A percentile compares a stretch with the other conserved stretches of the same genome.
Evolutionary conservation across 1,140 invertebrate species (phyloP).

Genomic region (Asobara japonica): DNA sequence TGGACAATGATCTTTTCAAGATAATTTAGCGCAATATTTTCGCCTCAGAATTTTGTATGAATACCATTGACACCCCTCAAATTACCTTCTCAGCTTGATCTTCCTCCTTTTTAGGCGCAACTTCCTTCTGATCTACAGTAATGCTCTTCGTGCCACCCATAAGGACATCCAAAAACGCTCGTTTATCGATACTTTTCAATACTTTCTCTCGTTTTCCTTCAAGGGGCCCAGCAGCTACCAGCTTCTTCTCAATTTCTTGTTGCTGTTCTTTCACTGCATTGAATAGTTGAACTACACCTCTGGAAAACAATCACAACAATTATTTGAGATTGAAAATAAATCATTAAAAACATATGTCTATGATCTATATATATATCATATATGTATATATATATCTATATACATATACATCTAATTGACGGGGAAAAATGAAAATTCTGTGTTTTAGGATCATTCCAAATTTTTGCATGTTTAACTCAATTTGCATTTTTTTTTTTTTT

Average conservation of each 20-base stretch:
- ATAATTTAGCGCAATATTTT: no score
- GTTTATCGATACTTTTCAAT: slow-evolving; percentile 82
- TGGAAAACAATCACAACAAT: slow-evolving; percentile 57
- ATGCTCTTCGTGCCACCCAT: slow-evolving; percentile 75
- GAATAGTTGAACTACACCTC: slow-evolving; percentile 91
- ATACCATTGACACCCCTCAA: neutral
- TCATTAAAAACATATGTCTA: neutral
- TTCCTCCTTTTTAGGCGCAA: slow-evolving; percentile 14
- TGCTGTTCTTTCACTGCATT: slow-evolving; percentile 90
- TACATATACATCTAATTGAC: neutral
- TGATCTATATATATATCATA: no score
- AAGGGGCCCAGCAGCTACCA: slow-evolving; percentile 78
- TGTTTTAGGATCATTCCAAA: no score
- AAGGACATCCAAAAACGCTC: slow-evolving; percentile 82
- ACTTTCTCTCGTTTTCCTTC: slow-evolving; percentile 86
- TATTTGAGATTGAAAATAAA: neutral
- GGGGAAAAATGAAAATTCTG: no score
- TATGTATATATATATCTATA: neutral
- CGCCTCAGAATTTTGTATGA: neutral
- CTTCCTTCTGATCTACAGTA: slow-evolving; percentile 38
- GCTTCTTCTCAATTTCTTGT: slow-evolving; percentile 77
- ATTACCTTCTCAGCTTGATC: slow-evolving; percentile 32
- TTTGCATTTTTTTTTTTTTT: no score
- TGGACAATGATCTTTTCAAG: no score
- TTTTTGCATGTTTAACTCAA: no score